Percentiles rank a stretch among this genome's conserved stretches.
Conservation (phyloP, 2,113 vertebrate genomes). For the Baryphthengus martii region DNA sequence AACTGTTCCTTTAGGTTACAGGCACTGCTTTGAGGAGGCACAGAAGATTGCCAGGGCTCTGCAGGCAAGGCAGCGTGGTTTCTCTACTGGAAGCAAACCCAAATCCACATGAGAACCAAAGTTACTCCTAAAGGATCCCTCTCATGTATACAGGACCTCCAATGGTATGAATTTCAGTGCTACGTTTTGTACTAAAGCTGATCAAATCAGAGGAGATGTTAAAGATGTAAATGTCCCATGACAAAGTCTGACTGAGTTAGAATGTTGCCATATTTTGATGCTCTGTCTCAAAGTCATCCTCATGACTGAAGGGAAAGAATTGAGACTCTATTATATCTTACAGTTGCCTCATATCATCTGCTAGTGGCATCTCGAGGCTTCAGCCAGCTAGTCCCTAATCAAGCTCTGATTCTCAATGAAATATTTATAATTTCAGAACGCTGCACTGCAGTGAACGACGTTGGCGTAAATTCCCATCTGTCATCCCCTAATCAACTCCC, state of each 20-base stretch:
- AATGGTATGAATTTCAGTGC: background rate
- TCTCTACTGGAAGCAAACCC: background rate
- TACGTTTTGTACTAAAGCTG: background rate
- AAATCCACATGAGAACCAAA: background rate
- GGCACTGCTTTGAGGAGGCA: background rate
- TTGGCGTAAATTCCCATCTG: conserved; percentile 29
- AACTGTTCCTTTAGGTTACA: background rate
- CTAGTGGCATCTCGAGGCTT: background rate
- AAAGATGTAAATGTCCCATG: background rate
- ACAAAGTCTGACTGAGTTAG: background rate
- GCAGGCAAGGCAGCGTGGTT: background rate
- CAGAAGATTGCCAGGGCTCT: background rate
- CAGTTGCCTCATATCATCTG: background rate
- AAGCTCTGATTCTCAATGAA: conserved; percentile 13
- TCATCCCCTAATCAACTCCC: conserved; percentile 35
- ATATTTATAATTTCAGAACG: conserved; percentile 39
- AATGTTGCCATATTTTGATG: background rate
- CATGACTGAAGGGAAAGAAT: background rate
- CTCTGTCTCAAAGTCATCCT: background rate
- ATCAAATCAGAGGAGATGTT: background rate
- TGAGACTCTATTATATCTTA: background rate
- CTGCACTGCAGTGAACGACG: background rate
- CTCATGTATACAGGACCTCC: background rate
- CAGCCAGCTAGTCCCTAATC: conserved; percentile 14
- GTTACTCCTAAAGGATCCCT: background rate